Base-by-base conservation (phyloP, 2,888 invertebrate genomes). In the Hirtodrosophila duncani region DNA sequence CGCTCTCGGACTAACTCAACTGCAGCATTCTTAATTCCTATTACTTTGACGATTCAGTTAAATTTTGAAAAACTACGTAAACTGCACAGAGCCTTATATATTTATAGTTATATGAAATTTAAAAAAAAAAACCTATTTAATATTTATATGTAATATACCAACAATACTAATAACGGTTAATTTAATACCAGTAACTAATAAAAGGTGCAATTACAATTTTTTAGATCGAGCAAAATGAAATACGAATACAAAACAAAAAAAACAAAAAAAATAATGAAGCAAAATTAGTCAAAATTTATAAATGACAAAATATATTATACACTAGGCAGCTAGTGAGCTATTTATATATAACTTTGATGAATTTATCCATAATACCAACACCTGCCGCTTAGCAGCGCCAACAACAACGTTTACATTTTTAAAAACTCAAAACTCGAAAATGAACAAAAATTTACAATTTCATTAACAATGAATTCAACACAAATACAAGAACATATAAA, bases 131-230 rank as follows among this genome's bases (percentile, higher is more conserved):
- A 36, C 31, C 38, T 34, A 36, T 33, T 51, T 34, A 43, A 34
- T n/a, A 27, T 13, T 11, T 27, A 11, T 7, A 27, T 29, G 13
- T 3, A 10, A 10, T 27, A 11, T 27, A 10, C 10, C n/a, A 9
- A 24, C n/a, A 31, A 50, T 52, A 33, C 51, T 26, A 39, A 17
- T 18, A 17, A 39, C 33, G 18, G 11, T 41, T 30, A 24, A 34
- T 17, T 31, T 51, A 44, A 41, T 43, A 33, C 38, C 27, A 16
- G 23, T 23, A 60, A 52, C 46, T 45, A 46, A 57, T 31, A 34
- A 74, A 66, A 59, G 74, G 79, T 72, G 72, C 72, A 72, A 72
- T 72, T 72, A 72, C 53, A 71, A 74, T 63, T 79, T n/a, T 70
- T 55, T 74, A 77, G 63, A 49, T 63, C 42, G 56, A 46, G 63